Percentiles rank a stretch among this genome's conserved stretches.
phyloP scores from a whole-genome alignment of 2,888 invertebrate species.

The Yponomeuta plumbellus region DNA sequence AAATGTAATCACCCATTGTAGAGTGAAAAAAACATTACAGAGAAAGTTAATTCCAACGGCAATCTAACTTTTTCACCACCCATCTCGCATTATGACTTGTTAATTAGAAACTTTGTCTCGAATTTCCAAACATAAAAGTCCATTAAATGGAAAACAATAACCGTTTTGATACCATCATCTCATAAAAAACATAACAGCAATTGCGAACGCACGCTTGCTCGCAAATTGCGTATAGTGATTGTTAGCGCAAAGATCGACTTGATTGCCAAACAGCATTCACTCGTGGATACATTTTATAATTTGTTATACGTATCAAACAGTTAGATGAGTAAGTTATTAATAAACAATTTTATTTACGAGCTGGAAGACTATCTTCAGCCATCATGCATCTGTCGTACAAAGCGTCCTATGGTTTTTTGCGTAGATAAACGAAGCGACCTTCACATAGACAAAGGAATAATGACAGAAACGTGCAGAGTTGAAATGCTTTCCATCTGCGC shows the following conservation, averaged over 20 bases:
- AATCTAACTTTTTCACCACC: neutral
- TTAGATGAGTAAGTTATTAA: neutral
- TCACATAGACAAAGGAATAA: neutral
- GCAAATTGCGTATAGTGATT: neutral
- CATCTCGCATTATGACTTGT: neutral
- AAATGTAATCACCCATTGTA: neutral
- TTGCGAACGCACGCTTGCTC: neutral
- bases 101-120: neutral
- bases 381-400: neutral
- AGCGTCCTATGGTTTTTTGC: neutral
- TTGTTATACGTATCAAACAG: neutral
- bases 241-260: neutral
- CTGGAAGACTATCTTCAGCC: neutral
- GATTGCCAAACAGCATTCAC: neutral
- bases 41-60: neutral
- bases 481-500: neutral
- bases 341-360: neutral
- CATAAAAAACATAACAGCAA: neutral
- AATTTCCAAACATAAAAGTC: neutral
- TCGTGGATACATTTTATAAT: neutral
- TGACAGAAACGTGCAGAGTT: neutral
- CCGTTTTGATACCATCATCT: neutral
- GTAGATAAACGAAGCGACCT: neutral
- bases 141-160: neutral
- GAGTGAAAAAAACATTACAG: neutral